Conservation (phyloP, 2,888 invertebrate genomes). For the Prosapia bicincta region DNA sequence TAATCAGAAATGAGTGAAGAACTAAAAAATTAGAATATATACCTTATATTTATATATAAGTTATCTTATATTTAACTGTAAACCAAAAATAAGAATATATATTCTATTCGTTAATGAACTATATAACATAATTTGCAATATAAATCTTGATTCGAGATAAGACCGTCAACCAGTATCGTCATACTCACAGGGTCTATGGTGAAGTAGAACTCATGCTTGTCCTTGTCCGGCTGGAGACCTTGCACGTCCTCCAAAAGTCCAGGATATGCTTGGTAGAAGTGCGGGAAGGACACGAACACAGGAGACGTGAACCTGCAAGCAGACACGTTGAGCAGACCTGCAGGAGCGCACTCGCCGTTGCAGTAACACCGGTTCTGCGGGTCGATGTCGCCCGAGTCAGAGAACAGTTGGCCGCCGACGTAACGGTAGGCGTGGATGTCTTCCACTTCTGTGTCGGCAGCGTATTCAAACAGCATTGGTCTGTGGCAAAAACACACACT, state of each 20-base stretch:
- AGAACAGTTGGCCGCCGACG: constrained; percentile 55
- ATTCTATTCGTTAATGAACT: too few relatives aligned
- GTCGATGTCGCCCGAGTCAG: constrained; percentile 53
- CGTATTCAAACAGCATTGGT: constrained; percentile 59
- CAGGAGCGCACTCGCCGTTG: constrained; percentile 66
- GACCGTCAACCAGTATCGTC: too few relatives aligned
- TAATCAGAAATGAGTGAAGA: too few relatives aligned
- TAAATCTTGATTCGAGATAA: too few relatives aligned
- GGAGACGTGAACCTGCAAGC: constrained; percentile 77
- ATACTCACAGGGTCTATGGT: constrained; percentile 41
- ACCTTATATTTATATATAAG: too few relatives aligned
- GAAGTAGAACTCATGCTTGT: constrained; percentile 71
- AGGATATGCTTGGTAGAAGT: constrained; percentile 75
- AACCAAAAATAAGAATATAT: too few relatives aligned
- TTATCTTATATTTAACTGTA: too few relatives aligned
- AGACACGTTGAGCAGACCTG: constrained; percentile 72
- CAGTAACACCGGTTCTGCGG: constrained; percentile 65
- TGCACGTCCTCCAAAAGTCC: constrained; percentile 58
- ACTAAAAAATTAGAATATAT: too few relatives aligned
- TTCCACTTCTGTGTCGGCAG: constrained; percentile 55
- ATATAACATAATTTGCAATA: too few relatives aligned
- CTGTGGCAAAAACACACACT: constrained; percentile 47
- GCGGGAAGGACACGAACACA: constrained; percentile 78
- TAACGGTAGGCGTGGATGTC: constrained; percentile 58
- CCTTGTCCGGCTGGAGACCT: constrained; percentile 67